Percentiles rank a stretch among this genome's conserved stretches.
phyloP scores from a whole-genome alignment of 2,797 vertebrate species.

The Muraenolepis orangiensis region DNA sequence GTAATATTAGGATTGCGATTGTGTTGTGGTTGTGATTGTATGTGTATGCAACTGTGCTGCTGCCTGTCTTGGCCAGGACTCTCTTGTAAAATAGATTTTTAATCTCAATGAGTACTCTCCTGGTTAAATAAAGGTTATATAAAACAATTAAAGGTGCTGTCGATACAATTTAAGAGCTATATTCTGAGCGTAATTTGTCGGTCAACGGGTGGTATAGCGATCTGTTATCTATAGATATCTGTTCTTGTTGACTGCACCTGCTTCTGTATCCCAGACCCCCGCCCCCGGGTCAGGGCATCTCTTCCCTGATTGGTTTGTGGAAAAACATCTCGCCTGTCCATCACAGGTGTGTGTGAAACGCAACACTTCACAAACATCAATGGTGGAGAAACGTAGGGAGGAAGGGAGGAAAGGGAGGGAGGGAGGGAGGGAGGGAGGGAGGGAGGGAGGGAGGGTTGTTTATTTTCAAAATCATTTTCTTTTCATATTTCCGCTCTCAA shows the following conservation, averaged over 20 bases:
- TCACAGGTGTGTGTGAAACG: not conserved
- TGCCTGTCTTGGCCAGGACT: no score
- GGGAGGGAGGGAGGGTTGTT: not conserved
- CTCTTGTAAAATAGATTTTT: no score
- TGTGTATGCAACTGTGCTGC: no score
- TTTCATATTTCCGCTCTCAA: no score
- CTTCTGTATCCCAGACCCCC: not conserved
- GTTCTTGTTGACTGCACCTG: not conserved
- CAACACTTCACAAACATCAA: not conserved
- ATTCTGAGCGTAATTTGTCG: not conserved
- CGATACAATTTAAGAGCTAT: not conserved
- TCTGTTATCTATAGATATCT: not conserved
- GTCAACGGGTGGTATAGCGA: not conserved
- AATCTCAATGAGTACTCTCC: no score
- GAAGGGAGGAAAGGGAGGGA: not conserved
- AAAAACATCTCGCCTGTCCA: not conserved
- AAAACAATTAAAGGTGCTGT: not conserved
- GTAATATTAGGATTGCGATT: no score
- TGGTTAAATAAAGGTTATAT: no score
- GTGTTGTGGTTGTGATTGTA: no score
- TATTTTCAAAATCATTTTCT: no score
- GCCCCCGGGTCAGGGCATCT: not conserved
- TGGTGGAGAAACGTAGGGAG: not conserved
- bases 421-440: not conserved
- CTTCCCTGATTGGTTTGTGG: not conserved